Evolutionary conservation across 2,888 invertebrate species (phyloP).

Genomic region (Plebejus anna): DNA sequence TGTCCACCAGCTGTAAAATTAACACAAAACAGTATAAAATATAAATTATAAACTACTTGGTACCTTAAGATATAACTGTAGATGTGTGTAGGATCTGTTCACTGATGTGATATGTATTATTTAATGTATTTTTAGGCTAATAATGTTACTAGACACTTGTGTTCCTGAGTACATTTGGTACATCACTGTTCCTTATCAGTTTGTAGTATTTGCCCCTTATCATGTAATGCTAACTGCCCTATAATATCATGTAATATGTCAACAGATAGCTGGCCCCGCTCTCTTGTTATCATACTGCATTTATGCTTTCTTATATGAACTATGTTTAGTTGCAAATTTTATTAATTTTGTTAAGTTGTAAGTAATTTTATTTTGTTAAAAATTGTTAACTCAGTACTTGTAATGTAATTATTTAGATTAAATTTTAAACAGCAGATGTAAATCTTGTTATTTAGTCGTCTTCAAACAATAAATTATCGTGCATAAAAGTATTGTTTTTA

Average conservation of each 20-base stretch:
- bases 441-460: slow-evolving; percentile 22
- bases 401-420: slow-evolving; percentile 16
- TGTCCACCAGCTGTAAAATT: slow-evolving; percentile 14
- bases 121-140: slow-evolving; percentile 24
- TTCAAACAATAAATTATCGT: slow-evolving; percentile 19
- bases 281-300: slow-evolving; percentile 31
- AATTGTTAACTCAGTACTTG: slow-evolving; percentile 29
- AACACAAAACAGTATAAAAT: slow-evolving; percentile 22
- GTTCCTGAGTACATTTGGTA: slow-evolving; percentile 17
- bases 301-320: slow-evolving; percentile 26
- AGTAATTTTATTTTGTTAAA: slow-evolving; percentile 21
- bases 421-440: neutral
- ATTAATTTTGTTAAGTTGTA: slow-evolving; percentile 10
- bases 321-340: slow-evolving; percentile 1
- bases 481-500: slow-evolving; percentile 1
- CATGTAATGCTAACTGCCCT: slow-evolving; percentile 14
- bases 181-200: slow-evolving; percentile 28
- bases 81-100: slow-evolving; percentile 28
- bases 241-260: neutral
- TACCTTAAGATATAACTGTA: slow-evolving; percentile 27
- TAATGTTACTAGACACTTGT: slow-evolving; percentile 1
- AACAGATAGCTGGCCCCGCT: slow-evolving; percentile 21
- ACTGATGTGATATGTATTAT: slow-evolving; percentile 30
- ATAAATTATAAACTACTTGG: slow-evolving; percentile 29
- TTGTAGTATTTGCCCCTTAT: slow-evolving; percentile 31